Percentiles rank a stretch among this genome's conserved stretches.
phyloP scores from a whole-genome alignment of 2,888 invertebrate species.

The Baronia brevicornis region DNA sequence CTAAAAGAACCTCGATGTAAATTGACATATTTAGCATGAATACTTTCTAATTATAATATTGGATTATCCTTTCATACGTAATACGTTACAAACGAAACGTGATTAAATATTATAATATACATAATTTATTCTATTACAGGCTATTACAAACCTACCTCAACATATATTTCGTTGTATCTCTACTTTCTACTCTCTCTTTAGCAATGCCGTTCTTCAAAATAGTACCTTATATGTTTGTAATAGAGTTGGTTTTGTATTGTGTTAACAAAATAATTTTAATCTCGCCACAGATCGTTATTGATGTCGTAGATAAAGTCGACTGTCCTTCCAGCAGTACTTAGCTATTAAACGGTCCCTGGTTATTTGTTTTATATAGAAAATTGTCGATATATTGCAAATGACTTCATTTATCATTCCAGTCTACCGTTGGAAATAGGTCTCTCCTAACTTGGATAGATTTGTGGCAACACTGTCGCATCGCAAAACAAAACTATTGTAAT shows the following conservation, averaged over 20 bases:
- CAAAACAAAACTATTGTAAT: too few species aligned
- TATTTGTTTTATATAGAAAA: conserved; percentile 12
- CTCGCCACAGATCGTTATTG: conserved; percentile 15
- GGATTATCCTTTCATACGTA: too few species aligned
- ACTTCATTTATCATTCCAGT: conserved; percentile 7
- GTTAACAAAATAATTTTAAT: conserved; percentile 1
- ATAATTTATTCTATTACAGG: conserved; percentile 18
- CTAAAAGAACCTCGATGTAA: too few species aligned
- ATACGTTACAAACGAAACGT: conserved; percentile 6
- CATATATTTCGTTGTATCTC: conserved; percentile 14
- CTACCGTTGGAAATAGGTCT: conserved; percentile 8
- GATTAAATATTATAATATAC: conserved; percentile 16
- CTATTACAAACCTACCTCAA: conserved; percentile 20
- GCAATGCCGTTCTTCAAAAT: not conserved
- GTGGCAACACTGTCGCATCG: too few species aligned
- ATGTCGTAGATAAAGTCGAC: conserved; percentile 15
- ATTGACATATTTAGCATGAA: too few species aligned
- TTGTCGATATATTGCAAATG: conserved; percentile 12
- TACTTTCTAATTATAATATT: too few species aligned
- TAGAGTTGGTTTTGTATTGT: conserved; percentile 11
- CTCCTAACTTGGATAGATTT: too few species aligned
- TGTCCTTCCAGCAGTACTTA: conserved; percentile 7
- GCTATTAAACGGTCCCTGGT: conserved; percentile 15
- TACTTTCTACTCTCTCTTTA: conserved; percentile 19
- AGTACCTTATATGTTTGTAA: not conserved